A percentile compares a stretch with the other conserved stretches of the same genome.
Evolutionary conservation across 2,113 vertebrate species (phyloP).

Genomic region (Indicator maculatus): DNA sequence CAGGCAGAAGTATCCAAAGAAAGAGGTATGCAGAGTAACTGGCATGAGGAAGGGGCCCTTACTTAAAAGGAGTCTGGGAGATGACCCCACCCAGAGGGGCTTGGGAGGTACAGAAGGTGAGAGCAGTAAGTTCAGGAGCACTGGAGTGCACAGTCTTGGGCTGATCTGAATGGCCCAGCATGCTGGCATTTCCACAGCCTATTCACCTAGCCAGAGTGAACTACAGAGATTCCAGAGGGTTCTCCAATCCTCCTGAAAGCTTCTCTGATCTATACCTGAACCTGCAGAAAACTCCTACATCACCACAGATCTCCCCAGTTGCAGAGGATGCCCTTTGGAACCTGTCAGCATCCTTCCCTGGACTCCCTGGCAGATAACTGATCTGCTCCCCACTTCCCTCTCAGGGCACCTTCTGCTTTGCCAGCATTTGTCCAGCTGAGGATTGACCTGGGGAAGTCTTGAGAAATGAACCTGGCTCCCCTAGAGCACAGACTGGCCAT

Average conservation of each 20-base stretch:
- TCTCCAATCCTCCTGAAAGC: neutral
- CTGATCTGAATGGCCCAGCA: neutral
- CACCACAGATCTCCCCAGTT: neutral
- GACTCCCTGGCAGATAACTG: neutral
- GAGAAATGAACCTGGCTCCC: neutral
- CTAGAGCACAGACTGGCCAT: neutral
- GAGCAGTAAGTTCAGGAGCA: neutral
- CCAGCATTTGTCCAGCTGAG: neutral
- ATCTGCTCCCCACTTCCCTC: neutral
- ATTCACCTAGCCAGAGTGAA: neutral
- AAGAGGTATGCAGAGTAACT: neutral
- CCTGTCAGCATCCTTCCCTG: neutral
- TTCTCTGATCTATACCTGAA: neutral
- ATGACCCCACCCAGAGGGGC: neutral
- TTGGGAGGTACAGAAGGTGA: neutral
- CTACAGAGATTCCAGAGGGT: neutral
- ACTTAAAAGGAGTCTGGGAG: neutral
- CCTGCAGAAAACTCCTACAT: slow-evolving; percentile 4
- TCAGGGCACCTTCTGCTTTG: slow-evolving; percentile 1
- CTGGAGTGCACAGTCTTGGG: neutral
- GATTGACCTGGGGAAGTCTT: neutral
- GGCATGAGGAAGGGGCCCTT: neutral
- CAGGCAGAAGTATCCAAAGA: neutral
- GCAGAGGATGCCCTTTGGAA: slow-evolving; percentile 25
- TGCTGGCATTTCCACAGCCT: neutral